Evolutionary conservation across 1,140 invertebrate genomes (phyloP).

Genomic region (Piezodorus guildinii): DNA sequence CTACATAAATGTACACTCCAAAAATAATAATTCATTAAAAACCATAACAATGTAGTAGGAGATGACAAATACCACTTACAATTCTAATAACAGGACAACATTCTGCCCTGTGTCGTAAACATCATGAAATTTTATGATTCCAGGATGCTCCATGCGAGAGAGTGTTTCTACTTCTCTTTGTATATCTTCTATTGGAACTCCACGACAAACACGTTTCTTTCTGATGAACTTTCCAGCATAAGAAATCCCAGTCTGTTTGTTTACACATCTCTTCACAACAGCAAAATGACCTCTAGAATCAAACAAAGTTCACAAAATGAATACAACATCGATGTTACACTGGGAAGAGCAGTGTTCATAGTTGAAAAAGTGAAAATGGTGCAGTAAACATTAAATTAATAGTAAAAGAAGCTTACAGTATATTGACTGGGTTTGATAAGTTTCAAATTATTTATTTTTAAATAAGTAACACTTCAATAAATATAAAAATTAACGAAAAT

Average conservation of each 20-base stretch:
- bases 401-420: not conserved
- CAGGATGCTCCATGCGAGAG: conserved; percentile 55
- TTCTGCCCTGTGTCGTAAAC: conserved; percentile 72
- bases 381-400: not conserved
- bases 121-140: conserved; percentile 78
- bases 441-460: too few species aligned
- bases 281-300: conserved; percentile 87
- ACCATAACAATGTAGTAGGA: too few species aligned
- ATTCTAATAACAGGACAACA: conserved; percentile 75
- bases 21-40: too few species aligned
- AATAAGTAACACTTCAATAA: too few species aligned
- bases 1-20: too few species aligned
- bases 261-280: conserved; percentile 74
- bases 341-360: not conserved
- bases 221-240: conserved; percentile 94
- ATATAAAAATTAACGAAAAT: too few species aligned
- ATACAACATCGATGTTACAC: not conserved
- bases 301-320: conserved; percentile 30
- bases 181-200: conserved; percentile 73
- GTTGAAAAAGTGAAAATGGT: not conserved
- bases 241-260: conserved; percentile 67
- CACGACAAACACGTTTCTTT: conserved; percentile 72
- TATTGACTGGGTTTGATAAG: not conserved
- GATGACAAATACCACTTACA: conserved; percentile 60
- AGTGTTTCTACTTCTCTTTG: conserved; percentile 84